Conservation (phyloP, 2,888 invertebrate species). For the Yponomeuta sedellus region DNA sequence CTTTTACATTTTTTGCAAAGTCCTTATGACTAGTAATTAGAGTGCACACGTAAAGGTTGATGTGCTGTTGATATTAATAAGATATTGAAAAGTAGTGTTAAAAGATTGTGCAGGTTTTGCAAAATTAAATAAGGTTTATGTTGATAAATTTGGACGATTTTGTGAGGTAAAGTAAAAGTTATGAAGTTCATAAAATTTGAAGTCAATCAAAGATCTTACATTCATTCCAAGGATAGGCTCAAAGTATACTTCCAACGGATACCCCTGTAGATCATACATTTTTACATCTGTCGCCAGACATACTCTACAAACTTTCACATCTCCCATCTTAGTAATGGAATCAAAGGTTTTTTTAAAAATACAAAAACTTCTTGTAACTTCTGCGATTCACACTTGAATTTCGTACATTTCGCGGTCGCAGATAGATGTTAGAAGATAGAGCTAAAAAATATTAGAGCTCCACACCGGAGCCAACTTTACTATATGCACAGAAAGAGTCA, state of each 20-base stretch:
- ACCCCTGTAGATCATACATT: slow-evolving; percentile 42
- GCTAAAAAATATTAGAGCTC: slow-evolving; percentile 64
- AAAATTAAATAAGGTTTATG: no score
- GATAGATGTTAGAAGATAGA: slow-evolving; percentile 33
- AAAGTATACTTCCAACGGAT: slow-evolving; percentile 48
- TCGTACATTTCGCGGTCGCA: slow-evolving; percentile 8
- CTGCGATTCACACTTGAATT: not conserved
- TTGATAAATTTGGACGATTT: no score
- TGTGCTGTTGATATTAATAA: no score
- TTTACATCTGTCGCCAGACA: slow-evolving; percentile 52
- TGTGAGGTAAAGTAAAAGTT: not conserved
- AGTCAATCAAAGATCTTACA: slow-evolving; percentile 34
- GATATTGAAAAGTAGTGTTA: no score
- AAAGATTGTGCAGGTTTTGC: no score
- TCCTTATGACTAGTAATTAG: no score
- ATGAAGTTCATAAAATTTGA: no score
- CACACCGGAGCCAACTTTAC: slow-evolving; percentile 24
- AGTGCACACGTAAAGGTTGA: no score
- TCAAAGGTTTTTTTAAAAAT: not conserved
- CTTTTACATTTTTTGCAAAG: no score
- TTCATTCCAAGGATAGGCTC: slow-evolving; percentile 44
- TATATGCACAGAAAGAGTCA: slow-evolving; percentile 15
- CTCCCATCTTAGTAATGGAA: slow-evolving; percentile 36
- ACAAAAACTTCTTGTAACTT: slow-evolving; percentile 12
- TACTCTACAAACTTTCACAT: slow-evolving; percentile 53